Evolutionary conservation across 2,113 vertebrate species (phyloP), one percentile per base, ranked within the genome.

Genomic region (Cryptotis parvus): DNA sequence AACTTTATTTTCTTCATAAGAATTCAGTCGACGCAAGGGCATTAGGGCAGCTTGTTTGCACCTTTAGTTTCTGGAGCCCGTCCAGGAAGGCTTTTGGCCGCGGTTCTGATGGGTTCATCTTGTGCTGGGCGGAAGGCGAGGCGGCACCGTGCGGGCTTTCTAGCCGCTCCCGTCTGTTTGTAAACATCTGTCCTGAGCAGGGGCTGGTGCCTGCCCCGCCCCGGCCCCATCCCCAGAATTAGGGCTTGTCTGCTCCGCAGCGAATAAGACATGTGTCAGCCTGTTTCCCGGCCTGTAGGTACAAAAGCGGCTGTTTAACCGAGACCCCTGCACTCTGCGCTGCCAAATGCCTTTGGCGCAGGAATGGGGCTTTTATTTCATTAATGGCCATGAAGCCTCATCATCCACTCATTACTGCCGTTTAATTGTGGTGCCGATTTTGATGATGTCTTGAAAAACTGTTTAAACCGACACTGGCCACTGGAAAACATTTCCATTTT

Each of bases 1-100:
- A 99, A 99, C 99, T 99, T 99, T 99, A 99, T 99, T 99, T 99
- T 99, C 99, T 99, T 99, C 99, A 98, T 98, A 99, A 99, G 99
- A 99, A 99, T 99, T 99, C 98, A 99, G 99, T 99, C 99, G 99
- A 98, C n/a, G 98, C 98, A 98, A 98, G 98, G 98, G 98, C 97
- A 98, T 98, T 99, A 98, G 98, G n/a, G 98, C 98, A 98, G 98
- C 98, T 98, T 98, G 98, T 98, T 98, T 98, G 98, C 99, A 98
- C 98, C 98, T 99, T 99, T 98, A 98, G 98, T 98, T 98, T 98
- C 97, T 99, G 99, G 98, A 98, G 95, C 97, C 97, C 97, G 98
- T 99, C 98, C 99, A 99, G 98, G 63, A 97, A 96, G 94, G 96
- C 96, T 98, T 97, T 97, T 97, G 97, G n/a, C 97, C 69, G 96